Percentiles rank a stretch among this genome's conserved stretches.
These are phyloP conservation scores for Ceratina calcarata DNA, from an alignment of 1,140 invertebrate species.

Conservation along the genomic window DNA sequence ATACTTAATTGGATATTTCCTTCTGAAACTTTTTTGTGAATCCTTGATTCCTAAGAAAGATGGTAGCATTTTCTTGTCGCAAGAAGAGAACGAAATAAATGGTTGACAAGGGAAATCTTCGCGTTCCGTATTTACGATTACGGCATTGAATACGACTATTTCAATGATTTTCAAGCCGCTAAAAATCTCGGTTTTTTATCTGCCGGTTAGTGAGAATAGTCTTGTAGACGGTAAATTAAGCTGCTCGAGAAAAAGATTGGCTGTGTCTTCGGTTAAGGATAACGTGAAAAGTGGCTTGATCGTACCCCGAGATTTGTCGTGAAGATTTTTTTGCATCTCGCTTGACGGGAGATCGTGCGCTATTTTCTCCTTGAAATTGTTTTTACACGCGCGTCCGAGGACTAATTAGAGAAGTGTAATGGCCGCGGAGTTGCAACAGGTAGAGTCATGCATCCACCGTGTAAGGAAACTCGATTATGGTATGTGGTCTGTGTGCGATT, in stretches of 20 bases:
- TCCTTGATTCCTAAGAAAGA: no score
- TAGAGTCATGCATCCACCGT: background rate
- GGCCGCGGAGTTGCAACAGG: background rate
- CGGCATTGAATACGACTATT: no score
- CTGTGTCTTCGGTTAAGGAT: background rate
- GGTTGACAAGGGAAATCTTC: no score
- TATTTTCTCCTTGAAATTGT: background rate
- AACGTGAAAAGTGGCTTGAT: background rate
- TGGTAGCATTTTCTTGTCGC: no score
- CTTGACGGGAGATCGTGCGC: background rate
- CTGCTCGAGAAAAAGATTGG: background rate
- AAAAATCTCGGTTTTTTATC: no score
- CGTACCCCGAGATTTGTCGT: background rate
- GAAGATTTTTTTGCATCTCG: no score
- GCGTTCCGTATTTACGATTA: no score
- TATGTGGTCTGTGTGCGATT: background rate
- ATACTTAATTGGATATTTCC: no score
- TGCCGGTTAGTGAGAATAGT: no score
- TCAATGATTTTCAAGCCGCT: no score
- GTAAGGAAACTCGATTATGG: background rate
- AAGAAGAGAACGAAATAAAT: no score
- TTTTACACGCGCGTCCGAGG: background rate
- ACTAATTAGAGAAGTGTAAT: slow-evolving; percentile 5
- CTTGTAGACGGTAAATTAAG: background rate
- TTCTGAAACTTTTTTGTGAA: no score